Conservation (phyloP, 2,888 invertebrate genomes). For the Mythimna ferrago region DNA sequence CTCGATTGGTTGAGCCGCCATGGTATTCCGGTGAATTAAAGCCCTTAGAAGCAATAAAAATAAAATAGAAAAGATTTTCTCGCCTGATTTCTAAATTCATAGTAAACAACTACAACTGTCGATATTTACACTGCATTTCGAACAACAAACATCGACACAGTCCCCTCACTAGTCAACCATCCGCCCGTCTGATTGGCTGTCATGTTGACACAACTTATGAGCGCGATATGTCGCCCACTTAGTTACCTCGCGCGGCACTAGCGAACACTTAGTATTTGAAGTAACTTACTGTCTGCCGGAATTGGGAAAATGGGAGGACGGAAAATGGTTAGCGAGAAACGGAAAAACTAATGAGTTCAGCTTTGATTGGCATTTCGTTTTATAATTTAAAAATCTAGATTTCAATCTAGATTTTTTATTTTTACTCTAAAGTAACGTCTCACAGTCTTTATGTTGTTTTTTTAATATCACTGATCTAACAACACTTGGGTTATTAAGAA, state of each 20-base stretch:
- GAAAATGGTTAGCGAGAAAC: background rate
- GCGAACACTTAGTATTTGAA: slow-evolving; percentile 38
- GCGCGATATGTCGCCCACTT: slow-evolving; percentile 54
- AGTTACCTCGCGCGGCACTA: slow-evolving; percentile 34
- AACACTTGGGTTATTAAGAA: too few species aligned
- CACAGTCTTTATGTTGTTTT: too few species aligned
- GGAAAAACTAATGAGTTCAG: too few species aligned
- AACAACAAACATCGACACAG: slow-evolving; percentile 1
- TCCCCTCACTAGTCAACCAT: slow-evolving; percentile 38
- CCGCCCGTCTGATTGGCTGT: slow-evolving; percentile 61
- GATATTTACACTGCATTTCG: background rate
- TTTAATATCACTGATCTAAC: too few species aligned
- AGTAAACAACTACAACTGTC: background rate
- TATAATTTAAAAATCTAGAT: too few species aligned
- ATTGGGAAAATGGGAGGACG: slow-evolving; percentile 15
- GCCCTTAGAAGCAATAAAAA: too few species aligned
- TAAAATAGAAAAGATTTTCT: too few species aligned
- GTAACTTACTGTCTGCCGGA: slow-evolving; percentile 25
- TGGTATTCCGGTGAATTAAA: too few species aligned
- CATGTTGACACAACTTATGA: slow-evolving; percentile 66
- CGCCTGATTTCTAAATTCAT: background rate
- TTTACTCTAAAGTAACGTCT: too few species aligned
- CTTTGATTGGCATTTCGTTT: too few species aligned
- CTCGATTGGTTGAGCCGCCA: too few species aligned
- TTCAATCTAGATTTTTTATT: too few species aligned